Evolutionary conservation across 2,113 vertebrate genomes (phyloP).

Genomic region (Pao palembangensis): DNA sequence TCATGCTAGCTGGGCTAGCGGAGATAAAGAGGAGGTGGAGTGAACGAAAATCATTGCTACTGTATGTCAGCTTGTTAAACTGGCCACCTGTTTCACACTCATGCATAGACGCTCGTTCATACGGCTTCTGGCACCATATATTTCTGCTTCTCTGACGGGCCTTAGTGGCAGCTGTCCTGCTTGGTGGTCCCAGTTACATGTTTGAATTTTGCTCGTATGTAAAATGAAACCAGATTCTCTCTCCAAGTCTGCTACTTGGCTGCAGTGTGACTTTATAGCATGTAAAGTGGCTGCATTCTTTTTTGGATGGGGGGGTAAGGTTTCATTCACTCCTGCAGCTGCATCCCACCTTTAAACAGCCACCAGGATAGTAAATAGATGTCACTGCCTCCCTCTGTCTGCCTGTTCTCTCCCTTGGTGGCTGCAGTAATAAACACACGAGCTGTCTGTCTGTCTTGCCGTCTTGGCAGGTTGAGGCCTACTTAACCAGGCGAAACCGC

Average conservation of each 20-base stretch:
- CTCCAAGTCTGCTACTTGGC: constrained; percentile 12
- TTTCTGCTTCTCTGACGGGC: constrained; percentile 13
- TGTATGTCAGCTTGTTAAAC: constrained; percentile 53
- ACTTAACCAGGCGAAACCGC: constrained; percentile 74
- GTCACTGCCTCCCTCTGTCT: constrained; percentile 7
- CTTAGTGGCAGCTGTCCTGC: constrained; percentile 47
- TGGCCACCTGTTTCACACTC: constrained; percentile 53
- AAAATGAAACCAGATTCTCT: constrained; percentile 53
- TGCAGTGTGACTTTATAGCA: constrained; percentile 35
- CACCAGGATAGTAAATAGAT: constrained; percentile 11
- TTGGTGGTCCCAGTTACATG: constrained; percentile 53
- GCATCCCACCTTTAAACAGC: constrained; percentile 21
- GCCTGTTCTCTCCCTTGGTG: constrained; percentile 63
- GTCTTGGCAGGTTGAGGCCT: constrained; percentile 74
- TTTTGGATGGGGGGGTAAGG: constrained; percentile 22
- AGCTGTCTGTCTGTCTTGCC: constrained; percentile 69
- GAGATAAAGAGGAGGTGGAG: constrained; percentile 14
- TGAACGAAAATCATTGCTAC: constrained; percentile 47
- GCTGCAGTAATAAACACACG: constrained; percentile 75
- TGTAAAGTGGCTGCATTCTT: constrained; percentile 51
- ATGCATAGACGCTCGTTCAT: constrained; percentile 11
- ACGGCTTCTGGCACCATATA: constrained; percentile 8
- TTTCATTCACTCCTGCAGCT: constrained; percentile 35
- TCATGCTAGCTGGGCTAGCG: constrained; percentile 49
- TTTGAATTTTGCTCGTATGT: constrained; percentile 46